These are phyloP conservation scores for Python bivittatus DNA, from an alignment of 2,113 vertebrate genomes.

Conservation along the genomic window DNA sequence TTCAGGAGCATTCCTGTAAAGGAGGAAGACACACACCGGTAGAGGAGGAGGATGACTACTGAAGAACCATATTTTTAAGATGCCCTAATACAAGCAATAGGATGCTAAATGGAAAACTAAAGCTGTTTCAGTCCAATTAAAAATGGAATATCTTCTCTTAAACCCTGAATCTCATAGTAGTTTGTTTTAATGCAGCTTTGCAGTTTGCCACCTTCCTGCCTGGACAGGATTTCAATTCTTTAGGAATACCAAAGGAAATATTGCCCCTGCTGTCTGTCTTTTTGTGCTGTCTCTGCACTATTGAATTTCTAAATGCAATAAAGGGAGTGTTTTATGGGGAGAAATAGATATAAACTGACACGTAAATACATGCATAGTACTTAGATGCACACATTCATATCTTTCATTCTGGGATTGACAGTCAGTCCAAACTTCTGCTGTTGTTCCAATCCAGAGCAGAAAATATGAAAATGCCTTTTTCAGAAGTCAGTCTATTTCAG, in stretches of 20 bases:
- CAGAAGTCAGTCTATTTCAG: neutral
- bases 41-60: neutral
- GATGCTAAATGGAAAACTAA: slow-evolving; percentile 20
- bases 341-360: neutral
- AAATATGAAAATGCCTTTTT: neutral
- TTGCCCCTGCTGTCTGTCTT: neutral
- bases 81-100: neutral
- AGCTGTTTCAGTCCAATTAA: slow-evolving; percentile 1
- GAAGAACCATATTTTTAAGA: neutral
- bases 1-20: neutral
- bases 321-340: neutral
- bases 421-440: neutral
- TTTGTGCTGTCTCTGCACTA: no score
- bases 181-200: neutral
- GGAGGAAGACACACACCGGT: neutral
- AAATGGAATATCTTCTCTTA: slow-evolving; percentile 2
- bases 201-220: neutral
- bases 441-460: neutral
- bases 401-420: neutral
- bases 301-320: neutral
- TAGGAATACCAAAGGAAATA: neutral
- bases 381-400: neutral
- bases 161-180: neutral
- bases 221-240: neutral
- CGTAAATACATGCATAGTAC: neutral